Conservation (phyloP, 2,888 invertebrate species). For the Lepidocyrtoides sp. region DNA sequence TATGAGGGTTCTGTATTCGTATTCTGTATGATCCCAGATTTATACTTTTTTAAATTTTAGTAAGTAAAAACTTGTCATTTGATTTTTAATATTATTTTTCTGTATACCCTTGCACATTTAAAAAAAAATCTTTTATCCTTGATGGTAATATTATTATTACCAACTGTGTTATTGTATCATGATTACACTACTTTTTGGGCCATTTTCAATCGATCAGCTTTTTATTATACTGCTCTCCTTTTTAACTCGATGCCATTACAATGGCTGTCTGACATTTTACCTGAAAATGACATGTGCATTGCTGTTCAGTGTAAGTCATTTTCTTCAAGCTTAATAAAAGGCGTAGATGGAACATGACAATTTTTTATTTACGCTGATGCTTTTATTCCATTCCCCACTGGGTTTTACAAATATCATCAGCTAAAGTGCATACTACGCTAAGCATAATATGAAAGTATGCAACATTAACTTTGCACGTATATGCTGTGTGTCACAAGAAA, state of each 20-base stretch:
- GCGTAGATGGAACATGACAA: not conserved
- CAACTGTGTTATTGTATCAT: not conserved
- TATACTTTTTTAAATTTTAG: too few species aligned
- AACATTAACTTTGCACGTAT: too few species aligned
- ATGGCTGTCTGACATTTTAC: slow-evolving; percentile 16
- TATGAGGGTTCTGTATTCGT: too few species aligned
- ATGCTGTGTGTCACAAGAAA: not conserved
- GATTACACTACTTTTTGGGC: not conserved
- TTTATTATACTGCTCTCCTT: not conserved
- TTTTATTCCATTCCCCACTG: not conserved
- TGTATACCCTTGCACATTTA: too few species aligned
- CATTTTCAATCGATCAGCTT: not conserved
- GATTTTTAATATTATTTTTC: too few species aligned
- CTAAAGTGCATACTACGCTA: not conserved
- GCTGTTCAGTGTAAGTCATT: not conserved
- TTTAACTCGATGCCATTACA: not conserved
- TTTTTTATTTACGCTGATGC: not conserved
- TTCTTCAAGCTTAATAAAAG: not conserved
- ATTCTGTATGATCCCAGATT: too few species aligned
- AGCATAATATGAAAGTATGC: too few species aligned
- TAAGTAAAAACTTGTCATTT: too few species aligned
- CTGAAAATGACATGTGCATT: slow-evolving; percentile 27
- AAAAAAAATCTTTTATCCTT: too few species aligned
- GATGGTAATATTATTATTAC: too few species aligned
- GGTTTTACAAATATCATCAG: not conserved